Conservation (phyloP, 2,113 vertebrate species). For the Entelurus aequoreus region DNA sequence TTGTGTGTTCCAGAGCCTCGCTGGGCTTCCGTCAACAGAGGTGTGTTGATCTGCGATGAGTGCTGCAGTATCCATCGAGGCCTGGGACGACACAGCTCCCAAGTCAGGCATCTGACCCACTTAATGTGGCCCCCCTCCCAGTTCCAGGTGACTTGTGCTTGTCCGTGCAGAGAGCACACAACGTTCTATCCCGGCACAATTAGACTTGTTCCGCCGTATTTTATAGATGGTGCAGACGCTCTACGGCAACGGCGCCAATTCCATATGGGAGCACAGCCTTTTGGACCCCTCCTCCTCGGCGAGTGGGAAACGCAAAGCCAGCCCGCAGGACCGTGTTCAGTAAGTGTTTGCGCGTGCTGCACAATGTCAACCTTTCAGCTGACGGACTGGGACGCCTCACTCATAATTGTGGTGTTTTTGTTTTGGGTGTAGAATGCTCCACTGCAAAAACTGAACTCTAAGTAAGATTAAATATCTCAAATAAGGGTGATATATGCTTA, state of each 20-base stretch:
- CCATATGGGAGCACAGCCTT: constrained; percentile 97
- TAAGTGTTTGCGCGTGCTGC: constrained; percentile 69
- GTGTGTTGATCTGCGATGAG: constrained; percentile 92
- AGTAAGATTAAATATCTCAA: no score
- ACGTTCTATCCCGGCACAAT: neutral
- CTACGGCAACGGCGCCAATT: constrained; percentile 94
- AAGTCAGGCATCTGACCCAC: constrained; percentile 93
- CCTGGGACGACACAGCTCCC: constrained; percentile 93
- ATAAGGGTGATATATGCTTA: no score
- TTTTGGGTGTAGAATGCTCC: neutral
- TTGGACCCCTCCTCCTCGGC: constrained; percentile 91
- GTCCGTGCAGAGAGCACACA: neutral
- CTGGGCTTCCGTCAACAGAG: constrained; percentile 95
- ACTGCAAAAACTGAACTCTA: no score
- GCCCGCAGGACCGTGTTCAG: constrained; percentile 96
- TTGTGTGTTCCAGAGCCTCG: constrained; percentile 78
- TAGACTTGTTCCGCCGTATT: neutral
- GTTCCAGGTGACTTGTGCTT: constrained; percentile 79
- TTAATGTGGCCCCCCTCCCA: constrained; percentile 87
- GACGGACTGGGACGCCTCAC: no score
- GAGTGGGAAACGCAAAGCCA: constrained; percentile 93
- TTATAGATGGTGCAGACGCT: constrained; percentile 94
- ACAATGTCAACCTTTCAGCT: no score
- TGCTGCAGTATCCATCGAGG: constrained; percentile 97
- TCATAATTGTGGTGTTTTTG: neutral